These are phyloP conservation scores for Alosa alosa DNA, from an alignment of 2,113 vertebrate genomes.

Conservation along the genomic window DNA sequence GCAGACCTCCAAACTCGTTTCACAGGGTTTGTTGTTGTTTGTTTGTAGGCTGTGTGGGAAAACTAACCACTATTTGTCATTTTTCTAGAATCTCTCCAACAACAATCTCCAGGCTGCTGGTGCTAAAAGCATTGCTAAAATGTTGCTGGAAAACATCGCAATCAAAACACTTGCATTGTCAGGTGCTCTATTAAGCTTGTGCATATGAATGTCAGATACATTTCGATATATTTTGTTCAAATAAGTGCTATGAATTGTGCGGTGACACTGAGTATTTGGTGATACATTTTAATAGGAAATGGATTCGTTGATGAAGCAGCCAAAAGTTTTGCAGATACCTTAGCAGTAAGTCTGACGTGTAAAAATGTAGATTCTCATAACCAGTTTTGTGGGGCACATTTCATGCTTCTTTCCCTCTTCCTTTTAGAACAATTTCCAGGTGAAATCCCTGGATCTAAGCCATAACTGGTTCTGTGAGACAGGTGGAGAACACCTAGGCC, in stretches of 20 bases:
- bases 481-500: conserved; percentile 71
- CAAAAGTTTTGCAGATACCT: conserved; percentile 3
- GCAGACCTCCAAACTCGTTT: too few species aligned
- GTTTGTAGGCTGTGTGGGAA: background rate
- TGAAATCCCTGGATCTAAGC: conserved; percentile 76
- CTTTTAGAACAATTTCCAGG: background rate
- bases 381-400: background rate
- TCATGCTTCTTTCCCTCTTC: background rate
- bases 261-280: background rate
- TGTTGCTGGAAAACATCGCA: background rate
- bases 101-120: background rate
- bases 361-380: background rate
- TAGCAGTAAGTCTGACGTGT: background rate
- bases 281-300: background rate
- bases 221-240: too few species aligned
- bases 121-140: background rate
- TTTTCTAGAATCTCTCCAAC: conserved; percentile 13
- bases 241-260: background rate
- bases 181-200: background rate
- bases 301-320: background rate
- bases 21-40: too few species aligned
- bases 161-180: background rate
- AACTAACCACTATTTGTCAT: conserved; percentile 5
- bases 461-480: conserved; percentile 70
- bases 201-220: too few species aligned